Evolutionary conservation across 2,888 invertebrate species (phyloP).

Genomic region (Latrodectus elegans): DNA sequence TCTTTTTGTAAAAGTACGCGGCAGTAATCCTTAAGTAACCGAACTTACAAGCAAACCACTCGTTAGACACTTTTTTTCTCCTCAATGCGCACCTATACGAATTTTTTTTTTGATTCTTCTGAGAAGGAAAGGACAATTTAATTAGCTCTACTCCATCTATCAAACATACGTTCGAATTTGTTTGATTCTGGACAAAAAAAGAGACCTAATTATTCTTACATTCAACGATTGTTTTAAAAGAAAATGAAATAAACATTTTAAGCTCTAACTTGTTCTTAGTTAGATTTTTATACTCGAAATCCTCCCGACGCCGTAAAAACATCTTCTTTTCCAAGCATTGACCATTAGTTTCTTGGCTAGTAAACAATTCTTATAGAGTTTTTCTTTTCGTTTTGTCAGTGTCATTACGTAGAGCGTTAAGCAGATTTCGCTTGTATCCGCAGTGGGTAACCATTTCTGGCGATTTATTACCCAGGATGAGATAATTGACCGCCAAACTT

Average conservation of each 20-base stretch:
- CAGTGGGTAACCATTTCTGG: slow-evolving; percentile 25
- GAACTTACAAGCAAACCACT: slow-evolving; percentile 8
- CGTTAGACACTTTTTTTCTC: slow-evolving; percentile 18
- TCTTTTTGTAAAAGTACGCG: not conserved
- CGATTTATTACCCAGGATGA: slow-evolving; percentile 35
- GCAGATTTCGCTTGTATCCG: slow-evolving; percentile 24
- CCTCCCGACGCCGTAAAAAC: slow-evolving; percentile 21
- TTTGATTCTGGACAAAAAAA: slow-evolving; percentile 20
- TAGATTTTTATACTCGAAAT: slow-evolving; percentile 27
- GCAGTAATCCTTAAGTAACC: slow-evolving; percentile 1
- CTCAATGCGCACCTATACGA: not conserved
- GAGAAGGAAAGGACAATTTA: slow-evolving; percentile 31
- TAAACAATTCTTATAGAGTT: slow-evolving; percentile 32
- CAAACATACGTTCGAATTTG: slow-evolving; percentile 36
- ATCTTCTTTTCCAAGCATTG: slow-evolving; percentile 6
- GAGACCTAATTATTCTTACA: slow-evolving; percentile 40
- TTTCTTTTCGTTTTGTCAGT: slow-evolving; percentile 32
- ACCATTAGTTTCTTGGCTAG: slow-evolving; percentile 33
- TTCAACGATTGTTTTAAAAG: not conserved
- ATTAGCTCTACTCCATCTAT: slow-evolving; percentile 32
- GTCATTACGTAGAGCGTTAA: slow-evolving; percentile 38
- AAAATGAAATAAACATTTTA: slow-evolving; percentile 32
- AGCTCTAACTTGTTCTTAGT: slow-evolving; percentile 15
- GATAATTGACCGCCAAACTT: slow-evolving; percentile 37
- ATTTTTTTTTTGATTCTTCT: not conserved